Conservation (phyloP, 2,797 vertebrate genomes). For the Lateolabrax maculatus region DNA sequence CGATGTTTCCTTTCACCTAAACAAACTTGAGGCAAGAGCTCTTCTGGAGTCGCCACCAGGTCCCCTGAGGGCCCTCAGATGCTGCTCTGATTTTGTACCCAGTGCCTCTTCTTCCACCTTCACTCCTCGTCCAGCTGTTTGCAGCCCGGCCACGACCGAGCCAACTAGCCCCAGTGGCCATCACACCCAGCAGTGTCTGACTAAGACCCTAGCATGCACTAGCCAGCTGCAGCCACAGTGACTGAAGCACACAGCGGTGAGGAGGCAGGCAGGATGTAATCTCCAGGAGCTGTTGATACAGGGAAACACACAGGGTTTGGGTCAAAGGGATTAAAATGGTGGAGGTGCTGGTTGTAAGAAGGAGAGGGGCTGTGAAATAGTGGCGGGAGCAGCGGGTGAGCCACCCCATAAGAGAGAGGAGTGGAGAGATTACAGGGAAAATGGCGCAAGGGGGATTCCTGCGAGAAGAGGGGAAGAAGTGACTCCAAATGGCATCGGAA, state of each 20-base stretch:
- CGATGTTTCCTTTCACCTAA: not conserved
- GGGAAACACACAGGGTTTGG: slow-evolving; percentile 85
- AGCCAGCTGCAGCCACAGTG: slow-evolving; percentile 63
- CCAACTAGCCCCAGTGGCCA: slow-evolving; percentile 76
- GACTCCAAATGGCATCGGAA: slow-evolving; percentile 85
- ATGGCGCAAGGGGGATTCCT: slow-evolving; percentile 79
- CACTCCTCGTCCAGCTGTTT: slow-evolving; percentile 36
- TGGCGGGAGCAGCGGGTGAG: slow-evolving; percentile 82
- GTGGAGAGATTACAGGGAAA: slow-evolving; percentile 85
- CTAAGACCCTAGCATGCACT: slow-evolving; percentile 71
- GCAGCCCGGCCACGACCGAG: slow-evolving; percentile 24
- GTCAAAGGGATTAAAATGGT: slow-evolving; percentile 89
- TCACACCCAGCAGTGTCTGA: slow-evolving; percentile 74
- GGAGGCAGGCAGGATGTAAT: slow-evolving; percentile 84
- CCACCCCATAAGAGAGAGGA: slow-evolving; percentile 84
- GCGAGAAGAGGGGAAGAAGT: slow-evolving; percentile 73
- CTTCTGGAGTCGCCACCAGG: not conserved
- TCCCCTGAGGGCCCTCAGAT: slow-evolving; percentile 12
- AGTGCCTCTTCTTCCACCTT: slow-evolving; percentile 15
- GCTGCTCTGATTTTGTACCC: slow-evolving; percentile 7
- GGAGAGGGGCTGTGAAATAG: slow-evolving; percentile 78
- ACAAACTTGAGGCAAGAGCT: slow-evolving; percentile 19
- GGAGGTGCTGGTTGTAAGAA: slow-evolving; percentile 84
- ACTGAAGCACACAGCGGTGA: slow-evolving; percentile 75
- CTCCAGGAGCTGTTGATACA: slow-evolving; percentile 86